These are phyloP conservation scores for Cephus pulcher DNA, from an alignment of 2,888 invertebrate species.

Conservation along the genomic window DNA sequence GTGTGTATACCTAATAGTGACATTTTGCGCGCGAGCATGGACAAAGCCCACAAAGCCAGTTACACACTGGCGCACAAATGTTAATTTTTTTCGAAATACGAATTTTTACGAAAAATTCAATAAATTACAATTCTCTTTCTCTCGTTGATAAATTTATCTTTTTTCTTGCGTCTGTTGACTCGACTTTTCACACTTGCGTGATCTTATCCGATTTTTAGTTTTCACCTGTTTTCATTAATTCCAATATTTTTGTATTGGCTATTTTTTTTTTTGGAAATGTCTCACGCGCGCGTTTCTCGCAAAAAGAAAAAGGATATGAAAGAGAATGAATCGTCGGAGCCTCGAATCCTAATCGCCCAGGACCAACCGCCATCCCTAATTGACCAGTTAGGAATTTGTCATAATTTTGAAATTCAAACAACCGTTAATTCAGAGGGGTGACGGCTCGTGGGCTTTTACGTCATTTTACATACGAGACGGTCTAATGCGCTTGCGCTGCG, in stretches of 20 bases:
- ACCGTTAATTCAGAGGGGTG: neutral
- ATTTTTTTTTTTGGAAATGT: constrained; percentile 28
- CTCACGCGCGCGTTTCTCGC: neutral
- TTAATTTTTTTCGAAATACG: constrained; percentile 17
- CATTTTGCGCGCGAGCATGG: constrained; percentile 52
- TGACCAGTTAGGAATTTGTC: neutral
- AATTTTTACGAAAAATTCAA: neutral
- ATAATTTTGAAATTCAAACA: neutral
- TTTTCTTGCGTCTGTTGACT: neutral
- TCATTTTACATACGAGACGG: constrained; percentile 39
- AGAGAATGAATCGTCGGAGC: neutral
- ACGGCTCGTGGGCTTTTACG: neutral
- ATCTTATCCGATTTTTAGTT: neutral
- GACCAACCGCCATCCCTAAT: neutral
- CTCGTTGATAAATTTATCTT: neutral
- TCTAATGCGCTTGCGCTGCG: constrained; percentile 47
- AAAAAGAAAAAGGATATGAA: neutral
- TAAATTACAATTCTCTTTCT: neutral
- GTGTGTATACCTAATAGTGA: constrained; percentile 46
- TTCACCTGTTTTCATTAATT: neutral
- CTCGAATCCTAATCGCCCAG: neutral
- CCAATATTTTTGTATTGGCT: constrained; percentile 13
- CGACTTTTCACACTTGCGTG: neutral
- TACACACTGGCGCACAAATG: constrained; percentile 58
- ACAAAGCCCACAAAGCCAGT: constrained; percentile 49